Evolutionary conservation across 2,113 vertebrate genomes (phyloP).

Genomic region (Crotalus helleri): DNA sequence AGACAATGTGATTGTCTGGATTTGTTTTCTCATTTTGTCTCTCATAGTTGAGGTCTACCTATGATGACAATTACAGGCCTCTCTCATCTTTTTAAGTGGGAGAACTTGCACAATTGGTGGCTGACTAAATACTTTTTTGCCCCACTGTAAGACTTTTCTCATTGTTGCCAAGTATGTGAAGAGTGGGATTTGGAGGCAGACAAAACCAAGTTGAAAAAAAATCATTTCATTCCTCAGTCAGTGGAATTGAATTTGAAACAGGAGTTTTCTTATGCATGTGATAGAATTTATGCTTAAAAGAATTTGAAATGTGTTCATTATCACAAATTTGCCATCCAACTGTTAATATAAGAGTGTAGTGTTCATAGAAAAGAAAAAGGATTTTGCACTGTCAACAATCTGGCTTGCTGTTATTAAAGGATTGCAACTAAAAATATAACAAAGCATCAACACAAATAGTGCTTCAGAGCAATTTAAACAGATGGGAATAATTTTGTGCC

Average conservation of each 20-base stretch:
- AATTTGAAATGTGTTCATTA: slow-evolving; percentile 56
- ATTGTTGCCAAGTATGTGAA: neutral
- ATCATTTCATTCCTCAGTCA: slow-evolving; percentile 47
- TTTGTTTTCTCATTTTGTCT: too few species aligned
- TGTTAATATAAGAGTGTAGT: slow-evolving; percentile 18
- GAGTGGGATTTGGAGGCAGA: neutral
- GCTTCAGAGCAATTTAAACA: slow-evolving; percentile 50
- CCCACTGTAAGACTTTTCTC: neutral
- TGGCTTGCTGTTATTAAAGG: slow-evolving; percentile 56
- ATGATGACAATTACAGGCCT: too few species aligned
- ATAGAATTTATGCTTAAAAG: slow-evolving; percentile 43
- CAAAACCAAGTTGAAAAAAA: slow-evolving; percentile 26
- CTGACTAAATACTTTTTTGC: too few species aligned
- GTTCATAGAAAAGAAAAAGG: slow-evolving; percentile 35
- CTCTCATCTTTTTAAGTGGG: too few species aligned
- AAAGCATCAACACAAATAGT: slow-evolving; percentile 52
- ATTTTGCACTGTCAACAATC: slow-evolving; percentile 54
- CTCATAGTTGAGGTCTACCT: too few species aligned
- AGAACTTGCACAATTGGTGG: too few species aligned
- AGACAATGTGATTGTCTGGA: too few species aligned
- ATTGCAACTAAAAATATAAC: slow-evolving; percentile 63
- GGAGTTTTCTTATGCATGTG: slow-evolving; percentile 51
- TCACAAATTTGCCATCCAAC: slow-evolving; percentile 39
- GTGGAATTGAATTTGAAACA: slow-evolving; percentile 54
- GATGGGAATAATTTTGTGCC: slow-evolving; percentile 40